Base-by-base conservation (phyloP, 2,797 vertebrate species). In the Muraenolepis orangiensis region DNA sequence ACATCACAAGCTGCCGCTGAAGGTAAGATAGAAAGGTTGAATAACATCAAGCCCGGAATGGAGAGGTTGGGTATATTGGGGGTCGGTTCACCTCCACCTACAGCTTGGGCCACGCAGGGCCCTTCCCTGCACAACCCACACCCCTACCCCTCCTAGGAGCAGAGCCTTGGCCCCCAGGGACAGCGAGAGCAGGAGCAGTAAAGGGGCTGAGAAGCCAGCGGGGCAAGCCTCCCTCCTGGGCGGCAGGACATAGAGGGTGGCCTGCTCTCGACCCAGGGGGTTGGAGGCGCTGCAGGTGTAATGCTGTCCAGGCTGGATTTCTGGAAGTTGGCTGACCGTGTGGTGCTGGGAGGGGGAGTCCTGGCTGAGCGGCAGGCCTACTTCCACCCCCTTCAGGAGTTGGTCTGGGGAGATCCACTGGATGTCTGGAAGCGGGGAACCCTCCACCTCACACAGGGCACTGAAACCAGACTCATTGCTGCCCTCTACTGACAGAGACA, bases 241-340 rank as follows among this genome's bases (percentile, higher is more conserved):
- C 30, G 61, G n/a, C 74, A 92, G 78, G 40, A 98, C 85, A 79
- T 96, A 98, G 26, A 98, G 91, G 0, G 94, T 86, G 72, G 95
- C 95, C 85, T 96, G 95, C 0, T 95, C 95, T 42, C 83, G 93
- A 31, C 97, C 97, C 0, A 96, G 90, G 14, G 93, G 95, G 88
- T 98, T 99, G 81, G 93, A 86, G 3, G 96, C 95, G 0, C 90
- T 92, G 73, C 97, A 99, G 51, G 93, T 96, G 91, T 98, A 98
- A 51, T 94, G 96, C 4, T 93, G 95, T 0, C 95, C 96, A 0
- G 92, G 91, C 11, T 82, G 87, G 79, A 98, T 87, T 12, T 90
- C 91, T 0, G 46, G 89, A 71, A 98, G 92, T 86, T 95, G 94
- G 66, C 90, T 94, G 64, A 93, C 92, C 68, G 94, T 86, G 0